A percentile compares a stretch with the other conserved stretches of the same genome.
phyloP scores from a whole-genome alignment of 1,140 invertebrate genomes.

The Brachionus koreanus region DNA sequence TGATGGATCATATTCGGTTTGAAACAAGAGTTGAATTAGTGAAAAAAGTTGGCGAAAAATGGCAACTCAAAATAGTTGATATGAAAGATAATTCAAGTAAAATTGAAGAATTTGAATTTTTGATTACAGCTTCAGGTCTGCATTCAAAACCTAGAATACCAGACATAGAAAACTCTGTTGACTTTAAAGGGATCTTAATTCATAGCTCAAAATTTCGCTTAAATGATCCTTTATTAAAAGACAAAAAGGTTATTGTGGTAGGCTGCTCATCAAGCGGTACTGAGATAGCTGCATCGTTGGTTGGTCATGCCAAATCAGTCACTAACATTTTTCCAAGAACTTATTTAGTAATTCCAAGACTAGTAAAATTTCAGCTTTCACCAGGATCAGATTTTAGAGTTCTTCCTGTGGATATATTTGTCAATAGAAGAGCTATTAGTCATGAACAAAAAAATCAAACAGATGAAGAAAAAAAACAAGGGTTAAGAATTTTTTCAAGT shows the following conservation, averaged over 20 bases:
- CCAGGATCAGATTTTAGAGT: neutral
- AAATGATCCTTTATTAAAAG: neutral
- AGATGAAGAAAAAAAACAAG: neutral
- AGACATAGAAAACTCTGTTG: neutral
- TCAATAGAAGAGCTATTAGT: neutral
- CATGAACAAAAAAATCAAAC: neutral
- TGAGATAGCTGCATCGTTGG: neutral
- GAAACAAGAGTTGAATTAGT: neutral
- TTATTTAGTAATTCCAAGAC: neutral
- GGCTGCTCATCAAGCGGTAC: neutral
- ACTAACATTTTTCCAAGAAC: neutral
- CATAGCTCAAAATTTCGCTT: slow-evolving; percentile 23
- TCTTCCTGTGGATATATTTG: neutral
- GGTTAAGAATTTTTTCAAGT: neutral
- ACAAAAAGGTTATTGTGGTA: neutral
- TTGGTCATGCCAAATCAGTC: neutral
- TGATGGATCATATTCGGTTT: neutral
- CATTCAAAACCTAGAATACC: neutral
- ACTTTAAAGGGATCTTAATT: neutral
- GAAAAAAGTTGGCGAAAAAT: neutral
- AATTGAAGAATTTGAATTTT: neutral
- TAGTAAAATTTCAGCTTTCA: neutral
- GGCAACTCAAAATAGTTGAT: neutral
- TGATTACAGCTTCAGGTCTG: neutral
- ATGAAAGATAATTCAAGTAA: neutral